Percentiles rank a stretch among this genome's conserved stretches.
Evolutionary conservation across 2,888 invertebrate species (phyloP).

Genomic region (Netelia inedita): DNA sequence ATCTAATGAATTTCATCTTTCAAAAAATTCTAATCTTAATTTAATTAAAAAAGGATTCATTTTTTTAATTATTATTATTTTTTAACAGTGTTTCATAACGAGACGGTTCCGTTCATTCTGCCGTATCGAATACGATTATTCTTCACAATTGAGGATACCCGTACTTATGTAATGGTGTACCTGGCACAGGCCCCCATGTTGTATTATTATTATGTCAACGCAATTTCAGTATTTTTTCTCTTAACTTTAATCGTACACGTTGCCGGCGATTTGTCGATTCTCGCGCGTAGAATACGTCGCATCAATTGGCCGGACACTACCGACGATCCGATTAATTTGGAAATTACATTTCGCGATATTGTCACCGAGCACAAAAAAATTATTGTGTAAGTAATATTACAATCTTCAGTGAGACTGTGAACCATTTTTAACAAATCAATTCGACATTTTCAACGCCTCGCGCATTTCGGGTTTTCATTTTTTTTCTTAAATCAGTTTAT

Average conservation of each 20-base stretch:
- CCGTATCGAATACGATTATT: slow-evolving; percentile 60
- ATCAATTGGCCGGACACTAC: slow-evolving; percentile 3
- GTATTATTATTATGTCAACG: slow-evolving; percentile 58
- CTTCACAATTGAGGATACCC: slow-evolving; percentile 54
- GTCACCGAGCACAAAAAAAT: slow-evolving; percentile 40
- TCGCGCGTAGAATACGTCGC: slow-evolving; percentile 60
- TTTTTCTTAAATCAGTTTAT: neutral
- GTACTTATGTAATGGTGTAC: slow-evolving; percentile 61
- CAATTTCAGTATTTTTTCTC: slow-evolving; percentile 62
- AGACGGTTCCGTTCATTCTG: slow-evolving; percentile 48
- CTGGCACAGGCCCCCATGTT: slow-evolving; percentile 62
- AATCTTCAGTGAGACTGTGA: neutral
- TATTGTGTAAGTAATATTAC: slow-evolving; percentile 38
- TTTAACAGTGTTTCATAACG: slow-evolving; percentile 46
- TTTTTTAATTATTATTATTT: neutral
- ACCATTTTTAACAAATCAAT: too few relatives aligned
- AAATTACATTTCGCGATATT: slow-evolving; percentile 27
- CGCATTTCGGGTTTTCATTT: too few relatives aligned
- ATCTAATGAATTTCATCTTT: too few relatives aligned
- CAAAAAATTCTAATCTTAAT: too few relatives aligned
- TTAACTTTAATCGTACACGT: slow-evolving; percentile 62
- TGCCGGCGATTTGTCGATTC: slow-evolving; percentile 61
- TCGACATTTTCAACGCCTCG: too few relatives aligned
- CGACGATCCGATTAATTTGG: neutral
- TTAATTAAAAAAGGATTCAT: neutral